A percentile compares a stretch with the other conserved stretches of the same genome.
Evolutionary conservation across 2,797 vertebrate species (phyloP).

Genomic region (Eptatretus atami): DNA sequence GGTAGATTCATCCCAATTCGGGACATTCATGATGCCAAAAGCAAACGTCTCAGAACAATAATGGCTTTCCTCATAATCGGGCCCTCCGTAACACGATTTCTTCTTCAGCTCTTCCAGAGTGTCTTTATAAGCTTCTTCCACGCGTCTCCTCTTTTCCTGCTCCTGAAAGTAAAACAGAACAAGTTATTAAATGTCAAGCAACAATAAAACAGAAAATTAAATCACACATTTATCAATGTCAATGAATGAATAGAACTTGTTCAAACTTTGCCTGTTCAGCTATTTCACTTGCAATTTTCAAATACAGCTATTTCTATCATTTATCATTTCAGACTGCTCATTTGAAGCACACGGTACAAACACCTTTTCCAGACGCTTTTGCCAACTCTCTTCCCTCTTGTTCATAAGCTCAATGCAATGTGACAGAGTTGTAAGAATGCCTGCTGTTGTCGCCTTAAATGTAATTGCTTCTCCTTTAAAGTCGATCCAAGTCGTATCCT

Average conservation of each 20-base stretch:
- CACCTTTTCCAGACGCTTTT: conserved; percentile 82
- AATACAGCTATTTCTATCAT: too few species aligned
- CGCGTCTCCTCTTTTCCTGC: conserved; percentile 34
- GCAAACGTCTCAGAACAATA: too few species aligned
- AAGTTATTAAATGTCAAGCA: too few species aligned
- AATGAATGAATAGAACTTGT: neutral
- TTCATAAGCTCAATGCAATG: conserved; percentile 89
- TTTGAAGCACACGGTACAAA: neutral
- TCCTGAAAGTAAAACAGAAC: conserved; percentile 21
- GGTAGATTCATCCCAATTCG: too few species aligned
- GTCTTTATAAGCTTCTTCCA: conserved; percentile 44
- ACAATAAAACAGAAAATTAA: conserved; percentile 8
- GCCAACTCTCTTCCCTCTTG: conserved; percentile 82
- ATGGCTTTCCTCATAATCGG: conserved; percentile 49
- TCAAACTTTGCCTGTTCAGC: neutral
- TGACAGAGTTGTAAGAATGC: conserved; percentile 68
- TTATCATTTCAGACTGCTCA: too few species aligned
- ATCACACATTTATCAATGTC: neutral
- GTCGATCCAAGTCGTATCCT: conserved; percentile 60
- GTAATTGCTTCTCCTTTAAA: conserved; percentile 96
- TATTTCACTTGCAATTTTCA: neutral
- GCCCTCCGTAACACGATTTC: conserved; percentile 65
- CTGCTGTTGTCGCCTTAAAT: conserved; percentile 84
- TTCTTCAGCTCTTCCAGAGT: conserved; percentile 56
- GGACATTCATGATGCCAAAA: too few species aligned